These are phyloP conservation scores for Tribolium madens DNA, from an alignment of 1,140 invertebrate species.

Conservation along the genomic window DNA sequence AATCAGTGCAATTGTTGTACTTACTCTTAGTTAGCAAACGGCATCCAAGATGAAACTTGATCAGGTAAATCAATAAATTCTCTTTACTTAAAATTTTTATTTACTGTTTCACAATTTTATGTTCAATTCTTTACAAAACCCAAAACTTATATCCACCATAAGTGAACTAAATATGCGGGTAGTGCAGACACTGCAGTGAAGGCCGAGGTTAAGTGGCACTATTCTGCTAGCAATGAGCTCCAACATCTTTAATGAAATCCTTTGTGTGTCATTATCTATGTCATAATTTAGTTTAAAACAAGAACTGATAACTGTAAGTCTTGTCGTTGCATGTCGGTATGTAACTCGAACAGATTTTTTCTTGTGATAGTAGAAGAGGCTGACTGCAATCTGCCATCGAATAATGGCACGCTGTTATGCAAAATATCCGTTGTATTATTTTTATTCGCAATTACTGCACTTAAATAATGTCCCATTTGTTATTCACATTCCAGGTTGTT, in stretches of 20 bases:
- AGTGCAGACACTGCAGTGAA: constrained; percentile 12
- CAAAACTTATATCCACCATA: neutral
- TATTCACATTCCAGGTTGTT: constrained; percentile 28
- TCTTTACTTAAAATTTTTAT: too few species aligned
- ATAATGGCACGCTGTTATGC: constrained; percentile 33
- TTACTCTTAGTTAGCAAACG: neutral
- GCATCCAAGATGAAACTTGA: neutral
- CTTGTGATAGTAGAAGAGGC: constrained; percentile 2
- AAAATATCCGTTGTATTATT: constrained; percentile 17
- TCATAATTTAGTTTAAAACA: constrained; percentile 33
- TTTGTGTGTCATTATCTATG: constrained; percentile 42
- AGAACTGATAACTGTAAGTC: constrained; percentile 15
- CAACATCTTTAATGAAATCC: constrained; percentile 41
- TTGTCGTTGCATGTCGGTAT: constrained; percentile 26
- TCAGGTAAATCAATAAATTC: too few species aligned
- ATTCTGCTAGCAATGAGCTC: constrained; percentile 22
- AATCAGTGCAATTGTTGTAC: neutral
- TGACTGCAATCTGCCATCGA: constrained; percentile 5
- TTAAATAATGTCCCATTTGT: constrained; percentile 21
- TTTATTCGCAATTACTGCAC: constrained; percentile 30
- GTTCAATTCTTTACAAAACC: too few species aligned
- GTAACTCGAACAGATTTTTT: neutral
- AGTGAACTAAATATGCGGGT: constrained; percentile 18
- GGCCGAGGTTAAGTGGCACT: constrained; percentile 21
- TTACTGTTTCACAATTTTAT: too few species aligned